A percentile compares a stretch with the other conserved stretches of the same genome.
phyloP scores from a whole-genome alignment of 2,113 vertebrate species.

The Pampusana beccarii region DNA sequence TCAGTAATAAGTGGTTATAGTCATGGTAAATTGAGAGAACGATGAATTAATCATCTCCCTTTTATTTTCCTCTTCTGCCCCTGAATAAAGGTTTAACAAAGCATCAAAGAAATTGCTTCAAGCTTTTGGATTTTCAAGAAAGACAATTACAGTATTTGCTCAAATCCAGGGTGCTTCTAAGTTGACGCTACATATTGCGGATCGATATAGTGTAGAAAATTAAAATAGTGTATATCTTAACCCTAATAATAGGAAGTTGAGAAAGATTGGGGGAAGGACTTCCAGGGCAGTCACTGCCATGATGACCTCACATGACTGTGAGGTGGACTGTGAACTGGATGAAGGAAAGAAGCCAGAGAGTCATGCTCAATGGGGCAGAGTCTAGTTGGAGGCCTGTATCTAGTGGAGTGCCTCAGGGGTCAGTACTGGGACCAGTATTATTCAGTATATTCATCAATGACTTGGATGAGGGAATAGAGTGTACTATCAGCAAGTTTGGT shows the following conservation, averaged over 20 bases:
- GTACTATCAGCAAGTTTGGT: too few species aligned
- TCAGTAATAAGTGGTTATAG: neutral
- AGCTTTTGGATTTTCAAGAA: neutral
- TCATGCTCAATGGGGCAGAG: too few species aligned
- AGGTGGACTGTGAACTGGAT: too few species aligned
- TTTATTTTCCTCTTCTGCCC: neutral
- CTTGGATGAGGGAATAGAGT: too few species aligned
- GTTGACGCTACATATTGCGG: neutral
- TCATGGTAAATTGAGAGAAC: neutral
- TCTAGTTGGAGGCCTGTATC: too few species aligned
- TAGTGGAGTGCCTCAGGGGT: too few species aligned
- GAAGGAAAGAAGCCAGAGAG: too few species aligned
- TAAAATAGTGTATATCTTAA: neutral
- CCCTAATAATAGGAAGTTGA: neutral
- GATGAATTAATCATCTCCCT: neutral
- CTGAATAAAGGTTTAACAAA: neutral
- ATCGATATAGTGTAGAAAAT: neutral
- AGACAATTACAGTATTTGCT: neutral
- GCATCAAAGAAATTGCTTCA: neutral
- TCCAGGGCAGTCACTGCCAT: neutral
- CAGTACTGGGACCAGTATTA: too few species aligned
- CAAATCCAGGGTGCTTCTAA: neutral
- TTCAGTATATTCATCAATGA: too few species aligned
- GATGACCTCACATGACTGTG: too few species aligned
- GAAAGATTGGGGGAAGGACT: neutral